phyloP scores from a whole-genome alignment of 2,888 invertebrate species.

The Orthosia incerta region DNA sequence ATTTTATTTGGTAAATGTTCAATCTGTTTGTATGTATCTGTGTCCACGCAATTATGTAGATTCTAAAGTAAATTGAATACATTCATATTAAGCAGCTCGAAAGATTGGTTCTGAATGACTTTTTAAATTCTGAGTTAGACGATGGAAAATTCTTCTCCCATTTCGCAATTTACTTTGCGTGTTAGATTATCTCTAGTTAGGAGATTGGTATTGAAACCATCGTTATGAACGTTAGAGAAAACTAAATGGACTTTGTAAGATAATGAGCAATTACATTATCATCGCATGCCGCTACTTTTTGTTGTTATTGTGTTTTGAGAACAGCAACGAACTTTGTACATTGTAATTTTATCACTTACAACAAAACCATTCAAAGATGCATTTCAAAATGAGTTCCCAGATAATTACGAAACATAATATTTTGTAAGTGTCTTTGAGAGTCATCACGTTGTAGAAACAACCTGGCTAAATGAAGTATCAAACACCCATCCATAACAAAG shows the following conservation, averaged over 20 bases:
- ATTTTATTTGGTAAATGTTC: constrained; percentile 61
- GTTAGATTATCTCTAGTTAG: constrained; percentile 18
- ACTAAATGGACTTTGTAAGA: constrained; percentile 51
- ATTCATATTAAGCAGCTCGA: constrained; percentile 39
- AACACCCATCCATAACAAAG: no score
- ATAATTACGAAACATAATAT: not conserved
- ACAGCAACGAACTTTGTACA: constrained; percentile 42
- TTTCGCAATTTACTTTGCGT: constrained; percentile 22
- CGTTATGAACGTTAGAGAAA: constrained; percentile 48
- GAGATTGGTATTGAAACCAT: constrained; percentile 48
- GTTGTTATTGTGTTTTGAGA: constrained; percentile 19
- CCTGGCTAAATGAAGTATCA: no score
- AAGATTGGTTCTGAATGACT: constrained; percentile 46
- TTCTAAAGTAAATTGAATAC: constrained; percentile 51
- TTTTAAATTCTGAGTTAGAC: constrained; percentile 17
- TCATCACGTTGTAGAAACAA: no score
- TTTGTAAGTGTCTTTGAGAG: not conserved
- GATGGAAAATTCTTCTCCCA: constrained; percentile 10
- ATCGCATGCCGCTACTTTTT: constrained; percentile 46
- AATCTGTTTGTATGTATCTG: constrained; percentile 51
- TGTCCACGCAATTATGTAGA: constrained; percentile 62
- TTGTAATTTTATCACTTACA: not conserved
- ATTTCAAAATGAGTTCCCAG: not conserved
- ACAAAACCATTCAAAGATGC: not conserved
- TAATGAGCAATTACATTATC: constrained; percentile 56